Conservation (phyloP, 2,113 vertebrate species). For the Aphyosemion australe region DNA sequence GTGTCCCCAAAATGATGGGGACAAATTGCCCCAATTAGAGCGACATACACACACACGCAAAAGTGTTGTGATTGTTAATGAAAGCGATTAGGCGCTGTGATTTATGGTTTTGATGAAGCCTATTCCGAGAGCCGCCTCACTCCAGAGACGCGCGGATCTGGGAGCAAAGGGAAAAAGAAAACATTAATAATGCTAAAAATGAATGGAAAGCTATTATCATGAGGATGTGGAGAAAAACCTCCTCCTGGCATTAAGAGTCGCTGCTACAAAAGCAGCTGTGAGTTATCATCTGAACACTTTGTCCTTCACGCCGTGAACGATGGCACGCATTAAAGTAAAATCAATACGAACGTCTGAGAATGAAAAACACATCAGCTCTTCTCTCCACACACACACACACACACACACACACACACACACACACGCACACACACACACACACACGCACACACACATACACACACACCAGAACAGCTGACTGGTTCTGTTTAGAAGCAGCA, state of each 20-base stretch:
- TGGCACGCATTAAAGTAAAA: slow-evolving; percentile 21
- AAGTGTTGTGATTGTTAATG: slow-evolving; percentile 77
- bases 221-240: slow-evolving; percentile 1
- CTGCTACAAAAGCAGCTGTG: slow-evolving; percentile 9
- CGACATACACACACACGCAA: slow-evolving; percentile 74
- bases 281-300: slow-evolving; percentile 12
- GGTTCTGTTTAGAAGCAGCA: slow-evolving; percentile 14
- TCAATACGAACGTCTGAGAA: slow-evolving; percentile 2
- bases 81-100: slow-evolving; percentile 72
- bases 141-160: slow-evolving; percentile 54
- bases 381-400: neutral
- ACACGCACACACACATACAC: slow-evolving; percentile 1
- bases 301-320: slow-evolving; percentile 15
- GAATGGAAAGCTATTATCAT: slow-evolving; percentile 31
- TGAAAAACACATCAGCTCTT: slow-evolving; percentile 1
- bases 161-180: slow-evolving; percentile 18
- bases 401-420: too few species aligned
- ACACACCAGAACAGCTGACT: slow-evolving; percentile 6
- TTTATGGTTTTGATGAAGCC: slow-evolving; percentile 64
- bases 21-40: slow-evolving; percentile 79
- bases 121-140: slow-evolving; percentile 40
- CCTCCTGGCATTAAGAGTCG: slow-evolving; percentile 5
- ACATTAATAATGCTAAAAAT: slow-evolving; percentile 46
- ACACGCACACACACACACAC: neutral
- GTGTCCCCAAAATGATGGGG: slow-evolving; percentile 65